Base-by-base conservation (phyloP, 2,113 vertebrate genomes). In the Agelaius tricolor region DNA sequence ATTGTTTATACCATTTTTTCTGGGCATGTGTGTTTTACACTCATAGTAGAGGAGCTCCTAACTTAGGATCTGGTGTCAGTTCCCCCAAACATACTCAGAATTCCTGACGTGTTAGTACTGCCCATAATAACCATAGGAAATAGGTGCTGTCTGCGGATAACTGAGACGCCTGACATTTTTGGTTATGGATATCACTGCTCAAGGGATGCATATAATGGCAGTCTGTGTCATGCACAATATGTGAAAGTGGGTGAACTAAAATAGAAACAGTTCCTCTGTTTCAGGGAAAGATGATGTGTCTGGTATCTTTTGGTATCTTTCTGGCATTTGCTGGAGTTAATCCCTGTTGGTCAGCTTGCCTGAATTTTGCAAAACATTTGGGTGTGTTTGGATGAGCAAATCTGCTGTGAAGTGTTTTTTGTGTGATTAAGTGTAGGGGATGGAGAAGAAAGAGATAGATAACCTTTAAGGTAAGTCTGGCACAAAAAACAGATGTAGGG, bases 101-200 rank as follows among this genome's bases (percentile, higher is more conserved):
- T 97, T 97, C 96, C 93, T 89, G 82, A 75, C 11, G 8, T 96
- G 84, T 96, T 97, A 96, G 93, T 91, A 52, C 51, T 97, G 95
- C 90, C 97, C 63, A 1, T 94, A 92, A 87, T 93, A 97, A 93
- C 94, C 24, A 5, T 65, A 89, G 93, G 84, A 95, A 95, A 75
- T 96, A 94, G 94, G 96, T 95, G 58, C 97, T 98, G 95, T 95
- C 93, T 95, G 96, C 4, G 17, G 95, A 84, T 94, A 82, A 84
- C 93, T 96, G 92, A 69, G 89, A 75, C 24, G 82, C 96, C 86
- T 93, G 44, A 74, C 55, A 44, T 94, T 97, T 91, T 94, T 92
- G 54, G 92, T 87, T 90, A 52, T 82, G 88, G 92, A 94, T 74
- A 69, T 27, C 74, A 72, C 62, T 88, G 52, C 85, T 26, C 27